These are phyloP conservation scores for Andrena minutula DNA, from an alignment of 2,888 invertebrate genomes.

Conservation along the genomic window DNA sequence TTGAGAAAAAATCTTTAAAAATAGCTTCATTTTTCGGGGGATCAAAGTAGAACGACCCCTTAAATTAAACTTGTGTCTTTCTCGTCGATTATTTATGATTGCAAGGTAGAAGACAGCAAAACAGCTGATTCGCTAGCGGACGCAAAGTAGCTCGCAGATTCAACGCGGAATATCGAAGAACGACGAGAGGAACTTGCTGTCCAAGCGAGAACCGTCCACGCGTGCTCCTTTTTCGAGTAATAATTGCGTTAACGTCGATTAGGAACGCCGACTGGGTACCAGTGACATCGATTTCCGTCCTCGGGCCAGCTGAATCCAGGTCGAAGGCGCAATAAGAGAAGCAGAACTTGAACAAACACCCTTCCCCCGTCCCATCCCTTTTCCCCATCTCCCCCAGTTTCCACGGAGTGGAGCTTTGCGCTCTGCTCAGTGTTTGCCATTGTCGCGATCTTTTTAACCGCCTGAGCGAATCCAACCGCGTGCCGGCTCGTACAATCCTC, in stretches of 20 bases:
- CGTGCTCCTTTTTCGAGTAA: constrained; percentile 13
- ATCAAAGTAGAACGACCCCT: too few species aligned
- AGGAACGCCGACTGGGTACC: constrained; percentile 13
- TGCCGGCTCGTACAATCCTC: not conserved
- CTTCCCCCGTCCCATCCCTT: not conserved
- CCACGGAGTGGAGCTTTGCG: constrained; percentile 9
- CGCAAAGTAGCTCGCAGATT: too few species aligned
- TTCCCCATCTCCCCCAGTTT: not conserved
- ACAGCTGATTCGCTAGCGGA: too few species aligned
- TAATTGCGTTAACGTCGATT: constrained; percentile 49
- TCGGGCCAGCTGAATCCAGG: constrained; percentile 34
- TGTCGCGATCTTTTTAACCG: constrained; percentile 10
- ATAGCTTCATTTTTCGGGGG: too few species aligned
- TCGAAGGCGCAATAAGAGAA: constrained; percentile 43
- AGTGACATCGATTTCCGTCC: constrained; percentile 45
- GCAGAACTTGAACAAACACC: constrained; percentile 37
- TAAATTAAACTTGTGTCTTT: too few species aligned
- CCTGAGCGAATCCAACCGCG: constrained; percentile 20
- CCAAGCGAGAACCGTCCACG: not conserved
- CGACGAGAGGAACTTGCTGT: not conserved
- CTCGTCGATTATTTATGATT: too few species aligned
- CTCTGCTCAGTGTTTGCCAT: constrained; percentile 17
- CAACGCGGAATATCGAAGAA: too few species aligned
- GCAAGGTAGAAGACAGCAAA: too few species aligned
- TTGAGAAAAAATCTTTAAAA: too few species aligned